phyloP scores from a whole-genome alignment of 2,797 vertebrate genomes.

The Paguma larvata region DNA sequence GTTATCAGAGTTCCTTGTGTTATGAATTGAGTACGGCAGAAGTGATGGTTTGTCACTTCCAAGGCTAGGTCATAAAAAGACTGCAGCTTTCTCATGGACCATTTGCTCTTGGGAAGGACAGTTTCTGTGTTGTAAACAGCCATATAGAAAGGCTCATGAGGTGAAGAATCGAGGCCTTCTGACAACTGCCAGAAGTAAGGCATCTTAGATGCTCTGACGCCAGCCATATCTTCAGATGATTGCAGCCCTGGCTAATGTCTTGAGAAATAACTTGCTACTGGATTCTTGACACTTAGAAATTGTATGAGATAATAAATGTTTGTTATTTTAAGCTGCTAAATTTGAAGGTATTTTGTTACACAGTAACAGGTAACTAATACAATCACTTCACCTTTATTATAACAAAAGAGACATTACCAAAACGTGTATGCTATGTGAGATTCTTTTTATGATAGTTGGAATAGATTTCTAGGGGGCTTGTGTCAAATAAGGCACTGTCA shows the following conservation, averaged over 20 bases:
- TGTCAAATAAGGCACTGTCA: not conserved
- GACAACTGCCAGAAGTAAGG: not conserved
- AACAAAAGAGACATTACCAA: not conserved
- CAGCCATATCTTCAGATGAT: not conserved
- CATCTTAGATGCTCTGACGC: not conserved
- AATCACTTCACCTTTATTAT: slow-evolving; percentile 32
- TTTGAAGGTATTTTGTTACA: not conserved
- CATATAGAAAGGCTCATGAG: not conserved
- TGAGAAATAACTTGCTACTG: not conserved
- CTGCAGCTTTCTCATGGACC: not conserved
- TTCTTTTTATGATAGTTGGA: not conserved
- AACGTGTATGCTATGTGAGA: not conserved
- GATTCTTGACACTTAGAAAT: slow-evolving; percentile 40
- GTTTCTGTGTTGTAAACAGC: slow-evolving; percentile 25
- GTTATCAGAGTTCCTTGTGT: slow-evolving; percentile 31
- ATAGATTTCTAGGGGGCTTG: not conserved
- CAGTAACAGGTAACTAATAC: not conserved
- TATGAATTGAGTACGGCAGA: not conserved
- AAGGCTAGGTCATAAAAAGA: not conserved
- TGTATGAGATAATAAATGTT: not conserved
- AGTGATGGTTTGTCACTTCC: slow-evolving; percentile 39
- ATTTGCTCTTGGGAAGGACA: not conserved
- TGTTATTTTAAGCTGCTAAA: slow-evolving; percentile 22
- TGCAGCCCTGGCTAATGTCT: not conserved
- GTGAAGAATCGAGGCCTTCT: not conserved